Evolutionary conservation across 2,888 invertebrate genomes (phyloP), one percentile per base, ranked within the genome.

Genomic region (Amphipyra berbera): DNA sequence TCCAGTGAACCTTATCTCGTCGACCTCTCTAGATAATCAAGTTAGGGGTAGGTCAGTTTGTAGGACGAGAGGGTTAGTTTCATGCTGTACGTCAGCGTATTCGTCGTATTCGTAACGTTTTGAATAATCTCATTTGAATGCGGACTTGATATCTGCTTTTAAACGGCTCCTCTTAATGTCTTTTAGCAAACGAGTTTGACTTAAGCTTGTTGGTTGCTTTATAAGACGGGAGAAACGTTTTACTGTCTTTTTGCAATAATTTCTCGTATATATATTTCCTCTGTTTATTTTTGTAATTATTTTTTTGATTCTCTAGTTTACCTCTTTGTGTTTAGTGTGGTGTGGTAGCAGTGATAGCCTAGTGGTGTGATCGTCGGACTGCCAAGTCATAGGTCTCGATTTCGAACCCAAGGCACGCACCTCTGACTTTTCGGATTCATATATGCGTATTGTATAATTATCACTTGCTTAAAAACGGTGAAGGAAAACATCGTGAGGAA

Each of bases 11-110:
- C 10, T 13, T 55, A 79, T 52, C 33, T 74, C 72, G 46, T 40
- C 37, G 71, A 48, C 48, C 62, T 64, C 68, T 68, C 73, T 74
- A 83, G 75, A 76, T 90, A 92, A 92, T 90, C 85, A 79, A 84
- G 86, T 92, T 90, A 91, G 79, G 63, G 75, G 80, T 81, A 86
- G 85, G 85, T 85, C 82, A 83, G 83, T 82, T 86, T 86, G 84
- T 82, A 84, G 87, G 86, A 86, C 88, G 85, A 76, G 83, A 83
- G 83, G 86, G 84, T 84, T 64, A 53, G 56, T 71, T 88, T 84
- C 87, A 82, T 82, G 81, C 71, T 76, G 73, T 76, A 77, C 76
- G 72, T 68, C 56, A 64, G 50, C 21, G 21, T 21, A 30, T 30
- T 30, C 30, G 6, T 30, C 76, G 78, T 78, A 79, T 78, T 82